phyloP scores from a whole-genome alignment of 2,113 vertebrate genomes.

The Rostratula benghalensis region DNA sequence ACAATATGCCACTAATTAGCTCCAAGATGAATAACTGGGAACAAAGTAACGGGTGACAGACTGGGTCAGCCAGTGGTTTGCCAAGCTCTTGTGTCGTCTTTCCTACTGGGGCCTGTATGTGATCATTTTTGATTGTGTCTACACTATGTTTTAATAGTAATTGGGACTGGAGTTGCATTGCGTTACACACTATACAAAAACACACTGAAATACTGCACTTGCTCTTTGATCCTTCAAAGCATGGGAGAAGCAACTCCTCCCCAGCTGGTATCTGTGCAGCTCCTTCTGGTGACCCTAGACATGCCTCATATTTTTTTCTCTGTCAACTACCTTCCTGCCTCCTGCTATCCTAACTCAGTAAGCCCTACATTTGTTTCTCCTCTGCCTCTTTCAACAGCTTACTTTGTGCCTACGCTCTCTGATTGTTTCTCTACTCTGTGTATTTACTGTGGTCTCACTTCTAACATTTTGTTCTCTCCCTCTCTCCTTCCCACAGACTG shows the following conservation, averaged over 20 bases:
- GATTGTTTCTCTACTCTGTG: background rate
- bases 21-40: background rate
- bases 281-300: background rate
- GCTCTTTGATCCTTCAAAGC: background rate
- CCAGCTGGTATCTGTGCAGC: background rate
- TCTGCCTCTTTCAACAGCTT: background rate
- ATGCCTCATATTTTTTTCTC: background rate
- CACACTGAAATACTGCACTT: background rate
- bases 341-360: background rate
- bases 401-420: background rate
- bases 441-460: background rate
- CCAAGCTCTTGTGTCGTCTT: background rate
- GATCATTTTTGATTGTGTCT: background rate
- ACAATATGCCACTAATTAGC: constrained; percentile 27
- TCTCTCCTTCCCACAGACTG: background rate
- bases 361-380: background rate
- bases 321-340: background rate
- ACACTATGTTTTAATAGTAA: background rate
- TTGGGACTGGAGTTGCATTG: background rate
- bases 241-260: background rate
- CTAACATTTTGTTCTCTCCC: background rate
- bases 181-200: background rate
- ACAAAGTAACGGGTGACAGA: constrained; percentile 19
- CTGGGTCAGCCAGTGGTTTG: constrained; percentile 32
- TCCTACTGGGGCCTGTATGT: background rate